phyloP scores from a whole-genome alignment of 2,113 vertebrate species.

The Dromaius novaehollandiae region DNA sequence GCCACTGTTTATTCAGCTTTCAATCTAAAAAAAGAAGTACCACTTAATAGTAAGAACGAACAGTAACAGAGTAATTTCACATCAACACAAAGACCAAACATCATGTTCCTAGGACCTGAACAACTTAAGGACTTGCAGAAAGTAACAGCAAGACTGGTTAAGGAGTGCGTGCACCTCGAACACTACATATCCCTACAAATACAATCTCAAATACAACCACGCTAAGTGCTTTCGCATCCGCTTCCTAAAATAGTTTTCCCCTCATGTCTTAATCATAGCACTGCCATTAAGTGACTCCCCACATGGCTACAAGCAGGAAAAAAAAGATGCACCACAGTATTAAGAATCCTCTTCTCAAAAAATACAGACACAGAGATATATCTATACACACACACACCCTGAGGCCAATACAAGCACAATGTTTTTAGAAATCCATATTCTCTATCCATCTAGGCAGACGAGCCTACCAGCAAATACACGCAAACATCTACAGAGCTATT shows the following conservation, averaged over 20 bases:
- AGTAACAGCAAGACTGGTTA: neutral
- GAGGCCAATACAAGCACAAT: neutral
- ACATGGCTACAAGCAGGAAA: neutral
- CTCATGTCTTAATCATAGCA: neutral
- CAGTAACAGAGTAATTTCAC: neutral
- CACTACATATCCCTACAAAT: neutral
- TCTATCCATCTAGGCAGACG: slow-evolving; percentile 12
- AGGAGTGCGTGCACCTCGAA: neutral
- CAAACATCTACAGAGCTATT: neutral
- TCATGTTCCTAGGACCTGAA: neutral
- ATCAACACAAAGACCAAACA: neutral
- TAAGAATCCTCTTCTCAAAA: neutral
- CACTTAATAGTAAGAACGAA: neutral
- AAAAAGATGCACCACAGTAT: fast-evolving
- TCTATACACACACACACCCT: neutral
- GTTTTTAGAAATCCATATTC: neutral
- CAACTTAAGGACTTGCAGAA: neutral
- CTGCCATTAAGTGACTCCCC: neutral
- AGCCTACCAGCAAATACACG: neutral
- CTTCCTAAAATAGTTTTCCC: neutral
- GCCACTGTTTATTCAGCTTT: neutral
- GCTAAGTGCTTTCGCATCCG: neutral
- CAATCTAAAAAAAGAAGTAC: neutral
- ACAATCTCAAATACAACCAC: neutral
- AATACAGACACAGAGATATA: neutral